Percentiles rank a stretch among this genome's conserved stretches.
phyloP scores from a whole-genome alignment of 2,888 invertebrate genomes.

The Coleophora flavipennella region DNA sequence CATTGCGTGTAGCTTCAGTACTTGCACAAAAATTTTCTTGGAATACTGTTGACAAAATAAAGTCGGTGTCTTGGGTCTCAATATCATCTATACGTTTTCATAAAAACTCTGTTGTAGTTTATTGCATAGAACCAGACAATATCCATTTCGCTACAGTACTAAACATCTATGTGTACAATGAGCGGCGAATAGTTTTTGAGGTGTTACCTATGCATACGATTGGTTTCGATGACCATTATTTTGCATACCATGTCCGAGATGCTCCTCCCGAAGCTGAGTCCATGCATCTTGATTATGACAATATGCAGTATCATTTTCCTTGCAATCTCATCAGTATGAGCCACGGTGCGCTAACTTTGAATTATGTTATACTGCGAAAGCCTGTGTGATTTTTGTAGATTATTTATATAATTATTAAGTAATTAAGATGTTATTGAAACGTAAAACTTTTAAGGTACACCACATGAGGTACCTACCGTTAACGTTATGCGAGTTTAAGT shows the following conservation, averaged over 20 bases:
- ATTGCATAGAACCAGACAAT: neutral
- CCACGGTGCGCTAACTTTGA: no score
- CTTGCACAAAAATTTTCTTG: constrained; percentile 1
- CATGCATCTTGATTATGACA: no score
- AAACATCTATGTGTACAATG: neutral
- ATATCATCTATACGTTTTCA: neutral
- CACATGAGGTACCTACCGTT: no score
- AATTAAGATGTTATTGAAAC: no score
- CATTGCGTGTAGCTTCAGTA: neutral
- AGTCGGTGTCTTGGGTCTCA: neutral
- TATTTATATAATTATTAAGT: no score
- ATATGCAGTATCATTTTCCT: no score
- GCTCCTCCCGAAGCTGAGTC: no score
- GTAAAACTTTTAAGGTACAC: no score
- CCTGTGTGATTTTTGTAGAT: no score
- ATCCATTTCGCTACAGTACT: neutral
- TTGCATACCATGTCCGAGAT: constrained; percentile 3
- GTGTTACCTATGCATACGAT: neutral
- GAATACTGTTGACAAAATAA: constrained; percentile 1
- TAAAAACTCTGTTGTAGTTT: neutral
- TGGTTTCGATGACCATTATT: constrained; percentile 4
- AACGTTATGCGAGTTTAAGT: no score
- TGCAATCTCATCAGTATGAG: no score
- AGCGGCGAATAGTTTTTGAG: neutral
- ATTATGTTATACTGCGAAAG: no score